phyloP scores from a whole-genome alignment of 2,797 vertebrate species.

The Alosa sapidissima region DNA sequence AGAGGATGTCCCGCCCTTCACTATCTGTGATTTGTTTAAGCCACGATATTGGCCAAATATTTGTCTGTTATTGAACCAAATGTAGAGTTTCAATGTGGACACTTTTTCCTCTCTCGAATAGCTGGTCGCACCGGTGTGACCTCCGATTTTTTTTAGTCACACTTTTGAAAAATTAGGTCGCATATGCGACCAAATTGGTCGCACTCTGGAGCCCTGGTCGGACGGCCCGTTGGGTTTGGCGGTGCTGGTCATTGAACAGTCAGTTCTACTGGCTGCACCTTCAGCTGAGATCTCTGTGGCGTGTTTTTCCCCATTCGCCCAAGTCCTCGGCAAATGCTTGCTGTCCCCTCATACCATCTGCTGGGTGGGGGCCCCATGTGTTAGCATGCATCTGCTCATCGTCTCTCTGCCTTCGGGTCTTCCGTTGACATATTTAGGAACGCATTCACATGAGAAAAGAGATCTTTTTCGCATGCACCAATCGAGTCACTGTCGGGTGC shows the following conservation, averaged over 20 bases:
- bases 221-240: background rate
- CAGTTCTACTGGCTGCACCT: background rate
- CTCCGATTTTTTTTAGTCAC: no score
- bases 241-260: background rate
- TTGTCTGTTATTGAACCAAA: no score
- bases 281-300: conserved; percentile 29
- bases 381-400: conserved; percentile 50
- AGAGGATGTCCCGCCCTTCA: no score
- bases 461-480: background rate
- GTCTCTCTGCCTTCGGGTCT: conserved; percentile 31
- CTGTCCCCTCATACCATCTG: conserved; percentile 51
- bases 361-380: conserved; percentile 47
- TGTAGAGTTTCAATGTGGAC: no score
- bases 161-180: no score
- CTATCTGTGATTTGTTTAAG: no score
- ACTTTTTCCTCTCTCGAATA: no score
- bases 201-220: no score
- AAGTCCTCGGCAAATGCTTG: background rate
- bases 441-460: background rate
- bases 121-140: no score
- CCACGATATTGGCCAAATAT: no score
- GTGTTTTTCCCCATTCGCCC: background rate
- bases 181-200: no score
- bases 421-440: conserved; percentile 34
- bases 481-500: background rate